Conservation (phyloP, 2,888 invertebrate species). For the Eucriotettix oculatus region DNA sequence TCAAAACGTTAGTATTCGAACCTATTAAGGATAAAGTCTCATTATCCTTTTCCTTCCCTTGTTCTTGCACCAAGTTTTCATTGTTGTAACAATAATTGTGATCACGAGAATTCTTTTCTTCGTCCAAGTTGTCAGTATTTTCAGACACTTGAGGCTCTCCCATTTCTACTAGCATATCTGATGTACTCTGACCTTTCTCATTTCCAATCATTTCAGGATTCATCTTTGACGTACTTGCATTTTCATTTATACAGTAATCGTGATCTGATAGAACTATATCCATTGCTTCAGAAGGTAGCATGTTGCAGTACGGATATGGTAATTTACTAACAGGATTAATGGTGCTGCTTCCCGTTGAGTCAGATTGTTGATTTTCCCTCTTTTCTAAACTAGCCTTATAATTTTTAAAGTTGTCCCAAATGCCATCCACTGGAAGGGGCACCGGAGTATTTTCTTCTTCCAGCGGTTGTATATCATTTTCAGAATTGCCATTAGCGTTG, state of each 20-base stretch:
- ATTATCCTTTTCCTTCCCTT: slow-evolving; percentile 1
- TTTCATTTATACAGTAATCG: slow-evolving; percentile 45
- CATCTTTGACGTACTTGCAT: not conserved
- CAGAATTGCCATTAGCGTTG: not conserved
- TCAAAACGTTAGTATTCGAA: not conserved
- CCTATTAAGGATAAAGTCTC: not conserved
- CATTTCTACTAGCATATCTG: not conserved
- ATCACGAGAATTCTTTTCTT: slow-evolving; percentile 16
- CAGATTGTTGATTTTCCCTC: slow-evolving; percentile 18
- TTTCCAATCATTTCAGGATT: not conserved
- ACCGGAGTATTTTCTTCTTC: slow-evolving; percentile 29
- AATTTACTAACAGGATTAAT: not conserved
- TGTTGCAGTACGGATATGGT: not conserved
- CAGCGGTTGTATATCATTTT: slow-evolving; percentile 14
- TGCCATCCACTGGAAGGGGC: slow-evolving; percentile 42
- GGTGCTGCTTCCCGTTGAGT: not conserved
- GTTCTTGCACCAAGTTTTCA: not conserved
- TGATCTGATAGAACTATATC: slow-evolving; percentile 37
- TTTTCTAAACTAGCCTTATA: slow-evolving; percentile 54
- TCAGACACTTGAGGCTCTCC: not conserved
- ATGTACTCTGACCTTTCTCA: not conserved
- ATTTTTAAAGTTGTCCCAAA: slow-evolving; percentile 62
- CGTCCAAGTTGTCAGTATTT: not conserved
- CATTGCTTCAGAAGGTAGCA: not conserved
- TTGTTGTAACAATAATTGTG: slow-evolving; percentile 24